Percentiles rank a stretch among this genome's conserved stretches.
Conservation (phyloP, 2,113 vertebrate genomes). For the Ondatra zibethicus region DNA sequence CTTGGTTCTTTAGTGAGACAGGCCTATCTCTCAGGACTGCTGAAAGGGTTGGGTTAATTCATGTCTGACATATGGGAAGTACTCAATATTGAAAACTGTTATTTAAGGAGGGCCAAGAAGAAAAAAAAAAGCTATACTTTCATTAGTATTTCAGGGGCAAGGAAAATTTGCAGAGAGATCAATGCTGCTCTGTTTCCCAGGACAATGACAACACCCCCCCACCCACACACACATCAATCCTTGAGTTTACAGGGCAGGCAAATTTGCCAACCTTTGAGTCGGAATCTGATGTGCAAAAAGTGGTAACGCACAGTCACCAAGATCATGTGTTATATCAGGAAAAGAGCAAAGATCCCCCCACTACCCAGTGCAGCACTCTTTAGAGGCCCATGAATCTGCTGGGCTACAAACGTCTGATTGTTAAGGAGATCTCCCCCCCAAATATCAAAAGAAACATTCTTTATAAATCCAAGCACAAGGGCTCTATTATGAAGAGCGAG, state of each 20-base stretch:
- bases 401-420: slow-evolving; percentile 52
- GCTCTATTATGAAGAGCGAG: slow-evolving; percentile 68
- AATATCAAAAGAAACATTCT: slow-evolving; percentile 74
- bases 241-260: slow-evolving; percentile 1
- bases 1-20: neutral
- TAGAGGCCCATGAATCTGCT: slow-evolving; percentile 61
- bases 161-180: slow-evolving; percentile 16
- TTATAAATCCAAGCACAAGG: slow-evolving; percentile 66
- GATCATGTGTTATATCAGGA: slow-evolving; percentile 56
- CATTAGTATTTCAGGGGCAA: neutral
- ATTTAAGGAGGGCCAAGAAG: neutral
- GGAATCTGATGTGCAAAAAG: slow-evolving; percentile 46
- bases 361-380: slow-evolving; percentile 64
- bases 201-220: neutral
- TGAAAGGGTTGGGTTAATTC: neutral
- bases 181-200: neutral
- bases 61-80: neutral
- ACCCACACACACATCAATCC: neutral
- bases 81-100: neutral
- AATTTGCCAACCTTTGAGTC: neutral
- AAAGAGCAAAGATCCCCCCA: slow-evolving; percentile 66
- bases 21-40: neutral
- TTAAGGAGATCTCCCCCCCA: neutral
- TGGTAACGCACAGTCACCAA: slow-evolving; percentile 54
- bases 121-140: neutral